These are phyloP conservation scores for Pungitius pungitius DNA, from an alignment of 2,113 vertebrate genomes.

Conservation along the genomic window DNA sequence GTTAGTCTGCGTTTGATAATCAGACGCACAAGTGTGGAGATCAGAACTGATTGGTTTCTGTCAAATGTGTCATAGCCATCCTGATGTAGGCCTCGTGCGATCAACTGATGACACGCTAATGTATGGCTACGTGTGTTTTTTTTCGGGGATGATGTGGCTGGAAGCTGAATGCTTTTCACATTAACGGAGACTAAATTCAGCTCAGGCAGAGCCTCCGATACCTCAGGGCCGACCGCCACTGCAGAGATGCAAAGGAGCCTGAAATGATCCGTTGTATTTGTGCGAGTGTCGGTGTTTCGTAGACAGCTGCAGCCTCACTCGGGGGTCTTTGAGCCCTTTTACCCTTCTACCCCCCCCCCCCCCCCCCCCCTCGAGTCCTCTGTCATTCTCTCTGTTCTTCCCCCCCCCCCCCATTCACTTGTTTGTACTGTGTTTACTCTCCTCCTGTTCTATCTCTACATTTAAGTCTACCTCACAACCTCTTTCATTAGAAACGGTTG, in stretches of 20 bases:
- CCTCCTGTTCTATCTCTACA: slow-evolving; percentile 12
- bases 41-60: slow-evolving; percentile 7
- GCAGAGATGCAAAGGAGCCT: background rate
- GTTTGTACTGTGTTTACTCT: background rate
- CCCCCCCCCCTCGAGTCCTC: slow-evolving; percentile 34
- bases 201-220: background rate
- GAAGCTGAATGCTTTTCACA: background rate
- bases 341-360: slow-evolving; percentile 35
- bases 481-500: background rate
- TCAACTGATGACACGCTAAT: background rate
- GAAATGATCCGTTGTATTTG: background rate
- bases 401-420: background rate
- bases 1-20: slow-evolving; percentile 18
- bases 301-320: slow-evolving; percentile 63
- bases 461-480: background rate
- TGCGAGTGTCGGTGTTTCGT: slow-evolving; percentile 8
- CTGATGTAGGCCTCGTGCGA: background rate
- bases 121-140: background rate
- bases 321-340: slow-evolving; percentile 56
- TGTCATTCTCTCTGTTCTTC: slow-evolving; percentile 35
- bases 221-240: background rate
- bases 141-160: background rate
- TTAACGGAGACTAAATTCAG: background rate
- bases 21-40: slow-evolving; percentile 17
- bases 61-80: background rate